Percentiles rank a stretch among this genome's conserved stretches.
Conservation (phyloP, 2,888 invertebrate genomes). For the Creontiades dilutus region DNA sequence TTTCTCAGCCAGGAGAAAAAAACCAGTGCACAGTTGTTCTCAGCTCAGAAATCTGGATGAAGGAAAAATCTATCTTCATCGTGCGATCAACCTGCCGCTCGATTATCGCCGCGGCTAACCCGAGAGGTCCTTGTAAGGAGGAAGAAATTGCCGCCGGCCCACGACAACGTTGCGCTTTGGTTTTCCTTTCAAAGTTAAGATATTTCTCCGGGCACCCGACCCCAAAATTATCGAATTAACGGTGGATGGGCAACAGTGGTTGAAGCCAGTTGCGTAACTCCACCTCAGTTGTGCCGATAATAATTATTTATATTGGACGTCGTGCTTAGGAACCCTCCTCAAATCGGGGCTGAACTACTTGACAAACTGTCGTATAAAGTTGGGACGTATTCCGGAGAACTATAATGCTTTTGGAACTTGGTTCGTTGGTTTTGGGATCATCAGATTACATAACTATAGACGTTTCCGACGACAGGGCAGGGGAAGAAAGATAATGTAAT, state of each 20-base stretch:
- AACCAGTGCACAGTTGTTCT: slow-evolving; percentile 17
- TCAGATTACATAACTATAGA: slow-evolving; percentile 9
- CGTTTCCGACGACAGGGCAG: background rate
- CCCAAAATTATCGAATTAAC: slow-evolving; percentile 39
- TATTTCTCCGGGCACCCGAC: slow-evolving; percentile 28
- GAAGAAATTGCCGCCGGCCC: slow-evolving; percentile 23
- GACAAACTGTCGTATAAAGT: slow-evolving; percentile 53
- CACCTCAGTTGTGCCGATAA: slow-evolving; percentile 25
- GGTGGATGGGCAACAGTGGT: slow-evolving; percentile 21
- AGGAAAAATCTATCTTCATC: slow-evolving; percentile 15
- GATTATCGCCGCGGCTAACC: background rate
- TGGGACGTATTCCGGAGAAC: background rate
- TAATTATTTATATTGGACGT: slow-evolving; percentile 48
- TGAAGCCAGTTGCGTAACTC: slow-evolving; percentile 23
- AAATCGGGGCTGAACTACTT: slow-evolving; percentile 48
- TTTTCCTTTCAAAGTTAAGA: slow-evolving; percentile 38
- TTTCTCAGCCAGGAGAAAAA: background rate
- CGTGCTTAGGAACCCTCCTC: background rate
- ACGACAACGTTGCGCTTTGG: slow-evolving; percentile 29
- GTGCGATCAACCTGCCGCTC: slow-evolving; percentile 17
- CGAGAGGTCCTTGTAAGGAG: slow-evolving; percentile 22
- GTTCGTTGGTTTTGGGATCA: slow-evolving; percentile 13
- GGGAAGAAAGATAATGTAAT: background rate
- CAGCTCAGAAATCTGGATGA: slow-evolving; percentile 11
- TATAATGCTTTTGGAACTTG: slow-evolving; percentile 17